A percentile compares a stretch with the other conserved stretches of the same genome.
These are phyloP conservation scores for Ochropleura leucogaster DNA, from an alignment of 2,888 invertebrate species.

Conservation along the genomic window DNA sequence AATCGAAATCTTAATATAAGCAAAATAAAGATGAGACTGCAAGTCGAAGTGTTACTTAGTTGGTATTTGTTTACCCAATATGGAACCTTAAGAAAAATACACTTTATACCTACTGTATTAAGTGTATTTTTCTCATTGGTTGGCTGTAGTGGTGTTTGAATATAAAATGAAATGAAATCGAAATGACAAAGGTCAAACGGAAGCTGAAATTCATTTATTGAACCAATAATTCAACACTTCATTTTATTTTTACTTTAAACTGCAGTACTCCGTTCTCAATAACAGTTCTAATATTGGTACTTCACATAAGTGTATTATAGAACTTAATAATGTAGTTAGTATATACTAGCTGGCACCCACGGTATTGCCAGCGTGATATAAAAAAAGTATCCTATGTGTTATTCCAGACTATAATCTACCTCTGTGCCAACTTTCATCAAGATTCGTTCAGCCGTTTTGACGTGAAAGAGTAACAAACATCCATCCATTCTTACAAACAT, in stretches of 20 bases:
- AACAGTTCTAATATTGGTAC: background rate
- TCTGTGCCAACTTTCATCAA: no score
- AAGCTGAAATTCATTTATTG: slow-evolving; percentile 26
- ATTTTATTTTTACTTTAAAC: slow-evolving; percentile 10
- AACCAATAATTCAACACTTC: slow-evolving; percentile 26
- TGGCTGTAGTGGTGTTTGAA: background rate
- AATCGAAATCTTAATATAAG: background rate
- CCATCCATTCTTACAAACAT: no score
- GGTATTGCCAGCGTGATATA: no score
- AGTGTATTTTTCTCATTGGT: background rate
- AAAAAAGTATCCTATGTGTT: no score
- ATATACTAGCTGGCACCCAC: no score
- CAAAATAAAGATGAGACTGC: no score
- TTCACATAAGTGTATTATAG: background rate
- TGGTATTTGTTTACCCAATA: background rate
- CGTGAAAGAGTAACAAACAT: no score
- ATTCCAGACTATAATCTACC: no score
- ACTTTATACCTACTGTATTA: background rate
- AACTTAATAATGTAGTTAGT: background rate
- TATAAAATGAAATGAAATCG: background rate
- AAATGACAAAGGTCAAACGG: slow-evolving; percentile 12
- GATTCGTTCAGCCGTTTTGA: no score
- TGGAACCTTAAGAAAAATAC: background rate
- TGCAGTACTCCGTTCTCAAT: background rate
- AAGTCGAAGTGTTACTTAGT: background rate